phyloP scores from a whole-genome alignment of 2,797 vertebrate species.

The Halcyon leucocephala region DNA sequence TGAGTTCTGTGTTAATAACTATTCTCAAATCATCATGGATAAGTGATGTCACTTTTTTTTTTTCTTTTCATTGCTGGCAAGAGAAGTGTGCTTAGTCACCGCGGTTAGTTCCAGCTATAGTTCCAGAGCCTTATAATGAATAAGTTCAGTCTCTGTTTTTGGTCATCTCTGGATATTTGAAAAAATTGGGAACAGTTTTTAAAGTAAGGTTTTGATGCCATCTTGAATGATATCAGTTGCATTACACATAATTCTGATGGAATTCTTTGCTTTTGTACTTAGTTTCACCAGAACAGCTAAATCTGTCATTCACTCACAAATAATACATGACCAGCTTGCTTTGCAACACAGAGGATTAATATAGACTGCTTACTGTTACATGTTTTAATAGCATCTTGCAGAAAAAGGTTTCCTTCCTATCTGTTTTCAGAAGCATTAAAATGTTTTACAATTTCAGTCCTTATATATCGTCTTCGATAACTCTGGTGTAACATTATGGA shows the following conservation, averaged over 20 bases:
- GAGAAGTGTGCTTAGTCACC: slow-evolving; percentile 40
- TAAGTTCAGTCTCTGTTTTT: slow-evolving; percentile 38
- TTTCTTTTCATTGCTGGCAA: neutral
- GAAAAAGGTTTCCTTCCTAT: neutral
- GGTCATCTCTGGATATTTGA: neutral
- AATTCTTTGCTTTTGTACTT: neutral
- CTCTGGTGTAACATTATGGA: neutral
- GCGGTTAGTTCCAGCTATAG: slow-evolving; percentile 22
- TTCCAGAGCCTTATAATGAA: neutral
- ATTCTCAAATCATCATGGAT: slow-evolving; percentile 15
- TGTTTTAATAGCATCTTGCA: neutral
- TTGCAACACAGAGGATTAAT: neutral
- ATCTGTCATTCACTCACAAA: neutral
- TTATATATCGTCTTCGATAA: neutral
- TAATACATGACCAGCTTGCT: neutral
- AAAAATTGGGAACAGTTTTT: neutral
- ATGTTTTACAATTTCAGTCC: neutral
- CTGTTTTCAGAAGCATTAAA: slow-evolving; percentile 32
- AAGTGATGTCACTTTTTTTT: neutral
- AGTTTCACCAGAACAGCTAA: neutral
- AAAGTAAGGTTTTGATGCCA: neutral
- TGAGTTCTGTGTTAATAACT: slow-evolving; percentile 27
- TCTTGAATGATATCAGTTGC: neutral
- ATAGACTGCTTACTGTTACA: neutral
- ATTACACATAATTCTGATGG: neutral